Evolutionary conservation across 2,797 vertebrate genomes (phyloP), one percentile per base, ranked within the genome.

Genomic region (Muscicapa striata): DNA sequence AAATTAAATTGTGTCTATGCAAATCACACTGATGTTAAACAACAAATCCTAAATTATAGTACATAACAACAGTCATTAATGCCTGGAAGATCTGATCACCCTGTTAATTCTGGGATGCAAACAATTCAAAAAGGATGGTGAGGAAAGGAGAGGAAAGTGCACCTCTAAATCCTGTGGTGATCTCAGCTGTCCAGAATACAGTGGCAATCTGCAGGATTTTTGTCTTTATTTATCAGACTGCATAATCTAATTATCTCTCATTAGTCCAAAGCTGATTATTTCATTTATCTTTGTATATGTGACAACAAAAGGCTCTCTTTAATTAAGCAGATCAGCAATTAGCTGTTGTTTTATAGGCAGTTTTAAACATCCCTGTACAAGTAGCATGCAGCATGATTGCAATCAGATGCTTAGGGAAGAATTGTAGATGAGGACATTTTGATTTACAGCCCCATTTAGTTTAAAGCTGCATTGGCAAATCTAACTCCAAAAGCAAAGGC

Each of bases 191-290:
- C 77, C 93, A 87, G 85, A 85, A 86, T 91, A 84, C 87, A 97
- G 95, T 93, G 80, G 94, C 79, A 95, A 96, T 96, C 38, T 67
- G 93, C 86, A 94, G 94, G 87, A 96, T 97, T 98, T 97, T 97
- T 96, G 96, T 98, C 97, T 98, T 98, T 98, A 98, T 98, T 98
- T 98, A 98, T 98, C 97, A 74, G 95, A 93, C 95, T 95, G 94
- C 95, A 97, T 98, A 98, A 98, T 98, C 98, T 98, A 98, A 98
- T 98, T 98, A 98, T 98, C 98, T 98, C 98, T 98, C 98, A 98
- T 98, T 98, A 98, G 98, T 95, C 95, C 96, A 97, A 98, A 98
- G 98, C 98, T 98, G 98, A 98, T 98, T 98, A 98, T 98, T 98
- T 98, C 97, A 98, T 98, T 98, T 98, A 97, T 98, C 98, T 98